phyloP scores from a whole-genome alignment of 1,140 invertebrate species.

The Drosophila pseudoobscura region DNA sequence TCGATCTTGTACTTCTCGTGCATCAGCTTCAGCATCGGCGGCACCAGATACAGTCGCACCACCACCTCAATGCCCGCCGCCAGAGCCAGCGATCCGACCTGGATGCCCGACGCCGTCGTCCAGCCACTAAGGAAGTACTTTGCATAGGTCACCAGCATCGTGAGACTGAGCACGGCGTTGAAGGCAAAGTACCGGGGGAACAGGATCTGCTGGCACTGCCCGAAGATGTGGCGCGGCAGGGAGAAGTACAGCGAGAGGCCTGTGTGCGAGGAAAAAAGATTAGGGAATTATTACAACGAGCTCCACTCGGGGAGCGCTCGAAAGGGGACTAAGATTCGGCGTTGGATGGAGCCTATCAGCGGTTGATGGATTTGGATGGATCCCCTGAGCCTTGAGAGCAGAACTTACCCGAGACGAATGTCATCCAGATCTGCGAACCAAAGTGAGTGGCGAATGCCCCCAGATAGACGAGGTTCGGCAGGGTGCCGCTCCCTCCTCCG shows the following conservation, averaged over 20 bases:
- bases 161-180: slow-evolving; percentile 89
- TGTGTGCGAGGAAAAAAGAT: slow-evolving; percentile 76
- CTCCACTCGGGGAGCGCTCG: not conserved
- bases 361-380: no score
- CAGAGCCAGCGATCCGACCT: slow-evolving; percentile 85
- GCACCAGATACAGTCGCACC: slow-evolving; percentile 88
- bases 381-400: not conserved
- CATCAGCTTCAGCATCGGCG: slow-evolving; percentile 86
- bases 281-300: not conserved
- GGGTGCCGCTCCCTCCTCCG: slow-evolving; percentile 40
- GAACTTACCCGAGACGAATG: slow-evolving; percentile 90
- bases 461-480: slow-evolving; percentile 87
- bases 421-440: slow-evolving; percentile 95
- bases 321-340: slow-evolving; percentile 22
- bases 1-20: slow-evolving; percentile 87
- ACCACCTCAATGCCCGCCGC: slow-evolving; percentile 87
- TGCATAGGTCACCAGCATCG: slow-evolving; percentile 88
- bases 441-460: slow-evolving; percentile 90
- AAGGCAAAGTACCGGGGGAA: slow-evolving; percentile 93
- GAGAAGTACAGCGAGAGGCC: slow-evolving; percentile 92
- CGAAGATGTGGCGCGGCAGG: slow-evolving; percentile 91
- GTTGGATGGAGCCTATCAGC: not conserved
- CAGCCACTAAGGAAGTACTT: slow-evolving; percentile 83
- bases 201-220: slow-evolving; percentile 91
- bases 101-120: slow-evolving; percentile 74